phyloP scores from a whole-genome alignment of 2,888 invertebrate species.

The Nymphalis polychloros region DNA sequence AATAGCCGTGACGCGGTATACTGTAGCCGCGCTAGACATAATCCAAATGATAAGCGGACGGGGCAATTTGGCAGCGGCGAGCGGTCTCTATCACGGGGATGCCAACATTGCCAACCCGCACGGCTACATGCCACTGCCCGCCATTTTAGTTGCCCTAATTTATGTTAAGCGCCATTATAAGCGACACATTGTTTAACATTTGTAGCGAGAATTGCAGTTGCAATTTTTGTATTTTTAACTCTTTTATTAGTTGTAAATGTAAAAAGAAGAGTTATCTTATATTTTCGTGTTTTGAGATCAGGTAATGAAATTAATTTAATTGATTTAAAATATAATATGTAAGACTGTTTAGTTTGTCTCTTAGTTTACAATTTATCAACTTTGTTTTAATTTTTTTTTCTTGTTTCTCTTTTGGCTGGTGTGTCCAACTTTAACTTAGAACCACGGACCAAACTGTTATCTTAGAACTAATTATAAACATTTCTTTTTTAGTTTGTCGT shows the following conservation, averaged over 20 bases:
- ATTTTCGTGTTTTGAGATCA: background rate
- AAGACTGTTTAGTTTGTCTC: no score
- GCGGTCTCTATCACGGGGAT: slow-evolving; percentile 61
- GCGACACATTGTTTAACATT: slow-evolving; percentile 34
- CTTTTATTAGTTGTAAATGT: background rate
- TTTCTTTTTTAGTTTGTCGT: no score
- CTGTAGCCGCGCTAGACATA: slow-evolving; percentile 53
- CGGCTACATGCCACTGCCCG: slow-evolving; percentile 53
- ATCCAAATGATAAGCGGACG: slow-evolving; percentile 75
- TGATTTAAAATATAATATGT: no score
- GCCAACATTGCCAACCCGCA: slow-evolving; percentile 61
- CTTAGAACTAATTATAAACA: no score
- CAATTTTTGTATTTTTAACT: background rate
- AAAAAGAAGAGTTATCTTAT: background rate
- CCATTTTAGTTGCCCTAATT: slow-evolving; percentile 70
- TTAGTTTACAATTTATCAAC: no score
- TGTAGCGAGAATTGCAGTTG: slow-evolving; percentile 19
- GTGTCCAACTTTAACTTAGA: no score
- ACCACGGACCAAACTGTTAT: no score
- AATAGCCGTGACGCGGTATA: slow-evolving; percentile 45
- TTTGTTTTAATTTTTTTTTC: no score
- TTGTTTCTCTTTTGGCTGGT: no score
- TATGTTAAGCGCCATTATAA: slow-evolving; percentile 56
- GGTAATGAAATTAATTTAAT: no score
- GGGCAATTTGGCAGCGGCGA: slow-evolving; percentile 73